These are phyloP conservation scores for Gymnoscopelus microlampas DNA, from an alignment of 2,797 vertebrate genomes.

Conservation along the genomic window DNA sequence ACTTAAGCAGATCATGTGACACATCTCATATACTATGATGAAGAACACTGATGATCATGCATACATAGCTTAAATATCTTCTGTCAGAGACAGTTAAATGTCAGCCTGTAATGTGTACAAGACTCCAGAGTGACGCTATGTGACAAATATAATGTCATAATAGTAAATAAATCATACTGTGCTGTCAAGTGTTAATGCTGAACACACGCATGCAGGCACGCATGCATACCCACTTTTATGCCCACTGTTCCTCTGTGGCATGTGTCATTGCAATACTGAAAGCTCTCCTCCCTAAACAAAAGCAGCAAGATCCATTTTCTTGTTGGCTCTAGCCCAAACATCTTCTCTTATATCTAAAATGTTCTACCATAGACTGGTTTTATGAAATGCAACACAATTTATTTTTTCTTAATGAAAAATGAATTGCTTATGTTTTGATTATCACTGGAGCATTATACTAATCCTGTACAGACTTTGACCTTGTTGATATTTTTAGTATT, in stretches of 20 bases:
- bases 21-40: no score
- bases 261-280: slow-evolving; percentile 27
- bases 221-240: slow-evolving; percentile 16
- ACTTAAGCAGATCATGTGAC: slow-evolving; percentile 1
- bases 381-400: neutral
- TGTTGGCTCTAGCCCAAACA: slow-evolving; percentile 9
- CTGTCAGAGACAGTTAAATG: slow-evolving; percentile 14
- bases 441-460: slow-evolving; percentile 42
- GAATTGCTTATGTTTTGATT: slow-evolving; percentile 30
- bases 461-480: slow-evolving; percentile 51
- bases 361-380: slow-evolving; percentile 27
- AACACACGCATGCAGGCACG: neutral
- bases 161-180: slow-evolving; percentile 16
- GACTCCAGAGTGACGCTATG: neutral
- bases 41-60: no score
- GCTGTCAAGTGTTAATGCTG: neutral
- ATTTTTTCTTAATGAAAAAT: slow-evolving; percentile 23
- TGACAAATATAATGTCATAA: slow-evolving; percentile 20
- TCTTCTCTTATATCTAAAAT: slow-evolving; percentile 38
- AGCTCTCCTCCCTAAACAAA: slow-evolving; percentile 40
- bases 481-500: slow-evolving; percentile 19
- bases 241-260: slow-evolving; percentile 24
- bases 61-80: slow-evolving; percentile 42
- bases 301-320: slow-evolving; percentile 13
- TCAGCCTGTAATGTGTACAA: slow-evolving; percentile 8